Percentiles rank a stretch among this genome's conserved stretches.
phyloP scores from a whole-genome alignment of 1,140 invertebrate genomes.

The Lerema accius region DNA sequence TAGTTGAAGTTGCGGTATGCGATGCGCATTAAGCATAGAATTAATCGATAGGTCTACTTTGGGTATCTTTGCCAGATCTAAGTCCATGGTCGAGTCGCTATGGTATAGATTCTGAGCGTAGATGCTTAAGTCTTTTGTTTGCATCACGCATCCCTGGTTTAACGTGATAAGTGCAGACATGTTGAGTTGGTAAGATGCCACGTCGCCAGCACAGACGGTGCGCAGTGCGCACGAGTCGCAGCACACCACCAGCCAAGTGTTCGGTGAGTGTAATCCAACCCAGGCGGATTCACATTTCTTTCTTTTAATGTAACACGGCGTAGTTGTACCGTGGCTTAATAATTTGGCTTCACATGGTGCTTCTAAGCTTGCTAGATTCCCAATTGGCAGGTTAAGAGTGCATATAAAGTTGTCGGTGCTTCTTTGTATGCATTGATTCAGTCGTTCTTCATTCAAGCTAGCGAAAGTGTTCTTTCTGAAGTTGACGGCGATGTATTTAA shows the following conservation, averaged over 20 bases:
- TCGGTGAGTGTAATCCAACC: slow-evolving; percentile 28
- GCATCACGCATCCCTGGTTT: background rate
- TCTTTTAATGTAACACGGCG: slow-evolving; percentile 13
- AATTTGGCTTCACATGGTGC: slow-evolving; percentile 26
- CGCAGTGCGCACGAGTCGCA: slow-evolving; percentile 27
- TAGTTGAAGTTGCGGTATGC: background rate
- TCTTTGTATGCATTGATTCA: slow-evolving; percentile 23
- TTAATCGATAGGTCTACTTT: background rate
- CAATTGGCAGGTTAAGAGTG: slow-evolving; percentile 26
- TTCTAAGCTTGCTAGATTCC: slow-evolving; percentile 21
- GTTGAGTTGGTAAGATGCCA: background rate
- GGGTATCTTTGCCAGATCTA: background rate
- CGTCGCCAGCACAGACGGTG: slow-evolving; percentile 12
- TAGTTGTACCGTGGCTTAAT: slow-evolving; percentile 15
- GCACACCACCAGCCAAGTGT: slow-evolving; percentile 36
- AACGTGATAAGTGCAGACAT: background rate
- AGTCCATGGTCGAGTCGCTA: background rate
- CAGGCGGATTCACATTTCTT: slow-evolving; percentile 11
- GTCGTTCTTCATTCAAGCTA: slow-evolving; percentile 10
- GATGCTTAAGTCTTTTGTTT: background rate
- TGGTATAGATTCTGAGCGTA: slow-evolving; percentile 2
- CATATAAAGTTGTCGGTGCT: slow-evolving; percentile 24
- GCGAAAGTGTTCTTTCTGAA: slow-evolving; percentile 28
- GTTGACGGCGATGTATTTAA: slow-evolving; percentile 32
- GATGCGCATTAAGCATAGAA: background rate